A percentile compares a stretch with the other conserved stretches of the same genome.
Conservation (phyloP, 30 jellyfish, hydroid and myxozoan species). For the Hydra vulgaris region DNA sequence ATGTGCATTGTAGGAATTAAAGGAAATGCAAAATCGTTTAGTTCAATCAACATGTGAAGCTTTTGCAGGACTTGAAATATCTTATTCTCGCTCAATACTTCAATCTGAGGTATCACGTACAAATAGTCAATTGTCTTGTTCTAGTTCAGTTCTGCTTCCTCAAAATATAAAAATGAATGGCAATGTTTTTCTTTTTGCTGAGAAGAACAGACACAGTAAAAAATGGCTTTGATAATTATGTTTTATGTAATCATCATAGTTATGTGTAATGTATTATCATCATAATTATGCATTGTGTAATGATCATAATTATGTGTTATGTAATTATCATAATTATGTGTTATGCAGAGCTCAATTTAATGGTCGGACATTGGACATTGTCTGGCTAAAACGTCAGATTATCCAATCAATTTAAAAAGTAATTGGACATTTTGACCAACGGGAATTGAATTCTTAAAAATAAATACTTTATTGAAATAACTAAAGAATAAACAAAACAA, state of each 20-base stretch:
- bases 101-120: conserved; percentile 60
- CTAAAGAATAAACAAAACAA: no score
- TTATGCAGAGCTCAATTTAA: no score
- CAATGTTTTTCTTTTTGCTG: neutral
- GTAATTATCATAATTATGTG: no score
- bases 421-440: no score
- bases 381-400: no score
- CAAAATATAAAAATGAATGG: neutral
- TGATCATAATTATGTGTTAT: no score
- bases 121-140: conserved; percentile 40
- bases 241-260: neutral
- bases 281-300: no score
- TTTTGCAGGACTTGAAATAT: conserved; percentile 63
- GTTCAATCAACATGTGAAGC: conserved; percentile 95
- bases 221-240: neutral
- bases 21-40: conserved; percentile 89
- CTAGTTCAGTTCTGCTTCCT: neutral
- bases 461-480: no score
- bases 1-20: conserved; percentile 80
- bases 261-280: no score
- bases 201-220: neutral
- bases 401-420: no score
- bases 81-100: conserved; percentile 74
- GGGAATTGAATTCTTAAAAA: no score
- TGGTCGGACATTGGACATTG: no score